phyloP scores from a whole-genome alignment of 2,113 vertebrate species.

The Caretta caretta region DNA sequence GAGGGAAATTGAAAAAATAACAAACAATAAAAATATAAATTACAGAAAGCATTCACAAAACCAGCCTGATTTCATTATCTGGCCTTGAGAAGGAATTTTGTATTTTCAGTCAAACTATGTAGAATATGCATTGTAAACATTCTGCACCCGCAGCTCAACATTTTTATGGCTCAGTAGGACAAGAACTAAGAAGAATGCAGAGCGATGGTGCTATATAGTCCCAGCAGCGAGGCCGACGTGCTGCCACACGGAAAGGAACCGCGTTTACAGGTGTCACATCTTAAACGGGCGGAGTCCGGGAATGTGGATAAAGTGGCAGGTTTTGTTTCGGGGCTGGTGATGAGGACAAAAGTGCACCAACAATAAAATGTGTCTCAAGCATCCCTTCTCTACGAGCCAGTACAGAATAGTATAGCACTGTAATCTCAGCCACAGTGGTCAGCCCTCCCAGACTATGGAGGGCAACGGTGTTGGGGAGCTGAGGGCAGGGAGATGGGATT shows the following conservation, averaged over 20 bases:
- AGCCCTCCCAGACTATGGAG: background rate
- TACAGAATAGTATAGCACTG: background rate
- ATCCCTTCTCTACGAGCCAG: background rate
- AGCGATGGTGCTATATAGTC: background rate
- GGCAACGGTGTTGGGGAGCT: background rate
- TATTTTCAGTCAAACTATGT: constrained; percentile 74
- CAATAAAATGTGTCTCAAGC: background rate
- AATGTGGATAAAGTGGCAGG: background rate
- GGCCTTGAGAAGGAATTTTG: constrained; percentile 76
- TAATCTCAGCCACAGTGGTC: background rate
- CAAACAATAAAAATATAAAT: constrained; percentile 79
- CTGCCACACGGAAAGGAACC: background rate
- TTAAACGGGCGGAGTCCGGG: fast-evolving
- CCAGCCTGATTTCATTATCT: constrained; percentile 78
- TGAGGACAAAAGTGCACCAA: background rate
- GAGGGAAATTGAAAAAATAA: constrained; percentile 77
- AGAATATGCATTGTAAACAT: constrained; percentile 61
- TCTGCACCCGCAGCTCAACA: constrained; percentile 50
- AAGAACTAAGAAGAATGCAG: background rate
- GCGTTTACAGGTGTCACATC: background rate
- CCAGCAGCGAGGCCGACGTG: background rate
- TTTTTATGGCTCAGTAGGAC: constrained; percentile 42
- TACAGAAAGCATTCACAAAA: constrained; percentile 70
- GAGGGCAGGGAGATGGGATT: background rate
- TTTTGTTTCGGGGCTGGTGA: background rate